Base-by-base conservation (phyloP, 2,797 vertebrate species). In the Cuniculus paca region DNA sequence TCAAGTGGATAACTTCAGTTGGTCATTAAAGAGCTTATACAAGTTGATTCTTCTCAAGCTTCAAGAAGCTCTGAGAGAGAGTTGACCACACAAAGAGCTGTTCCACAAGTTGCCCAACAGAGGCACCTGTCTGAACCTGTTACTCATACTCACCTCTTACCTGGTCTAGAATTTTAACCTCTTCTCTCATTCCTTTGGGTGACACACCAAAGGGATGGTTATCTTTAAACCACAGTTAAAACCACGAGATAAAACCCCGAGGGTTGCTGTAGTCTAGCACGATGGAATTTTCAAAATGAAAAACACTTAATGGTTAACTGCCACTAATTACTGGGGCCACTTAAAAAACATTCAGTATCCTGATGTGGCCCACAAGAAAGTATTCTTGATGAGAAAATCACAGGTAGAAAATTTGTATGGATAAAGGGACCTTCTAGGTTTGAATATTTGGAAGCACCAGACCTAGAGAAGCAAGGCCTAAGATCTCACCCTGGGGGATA, bases 271-370 rank as follows among this genome's bases (percentile, higher is more conserved):
- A 60, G 45, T 82, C 36, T 34, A 80, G 36, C n/a, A 65, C 52
- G 42, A 72, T 90, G 61, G 89, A 94, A 91, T 82, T 91, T 56
- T 63, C 60, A 61, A 42, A 74, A 72, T 82, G 63, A 45, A 7
- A 31, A 75, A 48, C 39, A 31, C 72, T 31, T 31, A 75, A 14
- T 75, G 26, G 72, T 48, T 75, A 48, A 75, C 13, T 48, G 42
- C 1, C 42, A 75, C 26, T 48, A 75, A 48, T 75, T 75, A 75
- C 84, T 58, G 36, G 19, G 31, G 48, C 28, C 14, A 10, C 39
- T 50, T 54, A n/a, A 42, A 84, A 86, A 86, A 50, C 39, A 26
- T 11, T 42, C 50, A 87, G 74, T 48, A 6, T 50, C 58, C 58
- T 78, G 42, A 42, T 19, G 12, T 4, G 50, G 52, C 45, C 61